phyloP scores from a whole-genome alignment of 2,888 invertebrate species.

The Ochlodes sylvanus region DNA sequence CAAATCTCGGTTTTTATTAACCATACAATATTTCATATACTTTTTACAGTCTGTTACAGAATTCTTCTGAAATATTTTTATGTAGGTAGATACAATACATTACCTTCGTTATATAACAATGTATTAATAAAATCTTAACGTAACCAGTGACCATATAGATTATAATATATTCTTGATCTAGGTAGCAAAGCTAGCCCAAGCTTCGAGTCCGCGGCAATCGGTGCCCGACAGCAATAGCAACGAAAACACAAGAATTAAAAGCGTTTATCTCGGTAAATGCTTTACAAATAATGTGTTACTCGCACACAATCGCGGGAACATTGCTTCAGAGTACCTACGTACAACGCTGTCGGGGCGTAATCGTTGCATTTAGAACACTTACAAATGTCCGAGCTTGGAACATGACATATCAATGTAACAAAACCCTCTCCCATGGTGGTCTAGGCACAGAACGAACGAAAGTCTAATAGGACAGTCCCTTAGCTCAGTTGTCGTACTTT shows the following conservation, averaged over 20 bases:
- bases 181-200: background rate
- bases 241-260: slow-evolving; percentile 33
- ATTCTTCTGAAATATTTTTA: too few species aligned
- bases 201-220: slow-evolving; percentile 9
- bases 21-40: too few species aligned
- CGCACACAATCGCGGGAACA: slow-evolving; percentile 32
- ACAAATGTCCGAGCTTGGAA: slow-evolving; percentile 67
- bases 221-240: slow-evolving; percentile 17
- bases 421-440: slow-evolving; percentile 74
- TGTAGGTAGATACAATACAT: too few species aligned
- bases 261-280: slow-evolving; percentile 36
- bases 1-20: too few species aligned
- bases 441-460: slow-evolving; percentile 62
- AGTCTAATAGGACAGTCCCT: slow-evolving; percentile 77
- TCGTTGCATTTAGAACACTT: slow-evolving; percentile 65
- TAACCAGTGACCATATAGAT: too few species aligned
- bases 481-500: slow-evolving; percentile 67
- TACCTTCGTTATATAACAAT: too few species aligned
- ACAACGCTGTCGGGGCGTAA: slow-evolving; percentile 48
- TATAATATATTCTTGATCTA: background rate
- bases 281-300: slow-evolving; percentile 38
- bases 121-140: too few species aligned
- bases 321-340: slow-evolving; percentile 24
- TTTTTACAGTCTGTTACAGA: too few species aligned
- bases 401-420: slow-evolving; percentile 70